These are phyloP conservation scores for Cryptocheilus praepositus DNA, from an alignment of 2,888 invertebrate genomes.

Conservation along the genomic window DNA sequence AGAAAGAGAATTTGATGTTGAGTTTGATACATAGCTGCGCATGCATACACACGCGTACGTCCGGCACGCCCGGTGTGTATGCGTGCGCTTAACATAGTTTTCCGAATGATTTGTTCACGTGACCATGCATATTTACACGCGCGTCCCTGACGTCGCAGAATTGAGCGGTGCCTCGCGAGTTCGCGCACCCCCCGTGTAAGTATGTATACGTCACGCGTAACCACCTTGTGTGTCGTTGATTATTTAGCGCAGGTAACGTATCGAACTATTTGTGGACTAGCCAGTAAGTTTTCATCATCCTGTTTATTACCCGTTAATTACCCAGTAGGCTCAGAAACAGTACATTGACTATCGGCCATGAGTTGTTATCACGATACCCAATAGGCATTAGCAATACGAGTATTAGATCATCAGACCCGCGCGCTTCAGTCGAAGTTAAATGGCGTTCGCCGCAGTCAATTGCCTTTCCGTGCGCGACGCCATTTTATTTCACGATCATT, in stretches of 20 bases:
- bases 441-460: conserved; percentile 17
- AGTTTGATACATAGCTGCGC: conserved; percentile 30
- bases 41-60: neutral
- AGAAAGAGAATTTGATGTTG: conserved; percentile 51
- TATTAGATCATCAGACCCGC: conserved; percentile 30
- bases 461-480: neutral
- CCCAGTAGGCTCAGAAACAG: conserved; percentile 37
- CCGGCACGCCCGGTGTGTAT: conserved; percentile 14
- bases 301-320: conserved; percentile 11
- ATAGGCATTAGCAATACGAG: conserved; percentile 27
- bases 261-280: conserved; percentile 59
- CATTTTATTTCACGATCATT: neutral
- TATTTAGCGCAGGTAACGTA: conserved; percentile 64
- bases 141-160: neutral
- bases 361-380: conserved; percentile 23
- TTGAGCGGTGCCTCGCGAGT: neutral
- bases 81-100: conserved; percentile 16
- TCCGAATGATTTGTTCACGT: neutral
- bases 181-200: conserved; percentile 3
- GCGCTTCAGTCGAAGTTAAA: conserved; percentile 30
- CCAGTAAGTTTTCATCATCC: conserved; percentile 51
- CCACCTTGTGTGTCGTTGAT: conserved; percentile 19
- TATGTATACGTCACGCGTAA: conserved; percentile 20
- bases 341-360: conserved; percentile 43
- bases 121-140: neutral